Percentiles rank a stretch among this genome's conserved stretches.
Evolutionary conservation across 2,113 vertebrate species (phyloP).

Genomic region (Pao palembangensis): DNA sequence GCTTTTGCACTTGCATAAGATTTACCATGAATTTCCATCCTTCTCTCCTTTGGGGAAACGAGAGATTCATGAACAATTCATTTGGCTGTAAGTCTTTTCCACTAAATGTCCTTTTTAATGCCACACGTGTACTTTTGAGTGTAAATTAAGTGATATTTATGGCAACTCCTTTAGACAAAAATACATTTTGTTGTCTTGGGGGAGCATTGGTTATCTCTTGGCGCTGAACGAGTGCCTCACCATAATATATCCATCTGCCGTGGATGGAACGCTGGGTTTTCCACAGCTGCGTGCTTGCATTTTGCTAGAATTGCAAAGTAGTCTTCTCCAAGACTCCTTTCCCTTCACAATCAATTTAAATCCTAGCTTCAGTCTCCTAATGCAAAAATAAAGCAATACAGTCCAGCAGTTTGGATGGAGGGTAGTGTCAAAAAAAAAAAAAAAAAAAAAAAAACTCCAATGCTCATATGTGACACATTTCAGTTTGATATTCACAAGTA

Average conservation of each 20-base stretch:
- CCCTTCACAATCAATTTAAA: constrained; percentile 55
- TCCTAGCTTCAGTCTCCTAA: constrained; percentile 37
- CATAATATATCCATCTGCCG: constrained; percentile 50
- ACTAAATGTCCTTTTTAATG: constrained; percentile 54
- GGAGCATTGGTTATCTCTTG: constrained; percentile 50
- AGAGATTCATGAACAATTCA: constrained; percentile 58
- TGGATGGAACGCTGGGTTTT: constrained; percentile 38
- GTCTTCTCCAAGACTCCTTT: constrained; percentile 23
- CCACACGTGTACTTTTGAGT: constrained; percentile 54
- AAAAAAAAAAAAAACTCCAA: constrained; percentile 38
- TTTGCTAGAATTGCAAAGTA: constrained; percentile 57
- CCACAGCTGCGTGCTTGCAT: constrained; percentile 42
- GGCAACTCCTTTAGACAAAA: constrained; percentile 47
- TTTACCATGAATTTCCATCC: constrained; percentile 50
- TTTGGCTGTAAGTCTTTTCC: constrained; percentile 49
- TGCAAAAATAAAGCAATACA: constrained; percentile 13
- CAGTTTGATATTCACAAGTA: constrained; percentile 66
- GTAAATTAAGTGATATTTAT: constrained; percentile 65
- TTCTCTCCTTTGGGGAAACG: constrained; percentile 28
- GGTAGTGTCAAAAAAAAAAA: constrained; percentile 22
- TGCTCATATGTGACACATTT: constrained; percentile 68
- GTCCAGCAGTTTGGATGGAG: constrained; percentile 41
- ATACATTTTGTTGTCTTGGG: constrained; percentile 49
- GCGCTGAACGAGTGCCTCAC: constrained; percentile 18
- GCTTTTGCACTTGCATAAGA: constrained; percentile 33